A percentile compares a stretch with the other conserved stretches of the same genome.
Conservation (phyloP, 1,140 invertebrate species). For the Rhysida immarginata region DNA sequence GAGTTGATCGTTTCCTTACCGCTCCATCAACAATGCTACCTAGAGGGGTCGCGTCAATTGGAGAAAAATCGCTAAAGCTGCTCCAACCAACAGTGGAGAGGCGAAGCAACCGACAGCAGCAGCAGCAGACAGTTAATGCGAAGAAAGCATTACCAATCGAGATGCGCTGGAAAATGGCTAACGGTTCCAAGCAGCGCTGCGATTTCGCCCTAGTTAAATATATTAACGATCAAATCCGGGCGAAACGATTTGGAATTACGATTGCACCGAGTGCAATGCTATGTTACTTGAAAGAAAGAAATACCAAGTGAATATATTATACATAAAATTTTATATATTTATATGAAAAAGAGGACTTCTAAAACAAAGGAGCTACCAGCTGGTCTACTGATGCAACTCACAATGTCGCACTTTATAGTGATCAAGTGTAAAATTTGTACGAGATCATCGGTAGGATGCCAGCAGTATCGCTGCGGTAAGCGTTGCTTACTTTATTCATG, state of each 20-base stretch:
- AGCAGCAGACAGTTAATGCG: not conserved
- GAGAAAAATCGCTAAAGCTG: too few relatives aligned
- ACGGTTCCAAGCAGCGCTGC: not conserved
- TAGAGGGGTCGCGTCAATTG: constrained; percentile 1
- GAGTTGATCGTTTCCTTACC: too few relatives aligned
- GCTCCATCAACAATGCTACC: not conserved
- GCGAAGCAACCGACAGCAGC: not conserved
- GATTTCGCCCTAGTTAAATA: not conserved
- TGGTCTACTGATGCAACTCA: not conserved
- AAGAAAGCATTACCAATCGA: not conserved
- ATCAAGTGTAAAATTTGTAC: not conserved
- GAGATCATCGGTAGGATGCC: not conserved
- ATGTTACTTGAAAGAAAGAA: too few relatives aligned
- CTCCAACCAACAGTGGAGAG: not conserved
- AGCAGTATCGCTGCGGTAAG: not conserved
- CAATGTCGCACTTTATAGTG: not conserved
- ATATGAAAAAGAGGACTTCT: not conserved
- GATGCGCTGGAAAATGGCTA: not conserved
- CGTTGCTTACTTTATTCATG: not conserved
- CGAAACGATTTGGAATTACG: too few relatives aligned
- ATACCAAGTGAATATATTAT: too few relatives aligned
- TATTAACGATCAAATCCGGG: not conserved
- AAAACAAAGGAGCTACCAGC: not conserved
- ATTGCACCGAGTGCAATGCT: too few relatives aligned
- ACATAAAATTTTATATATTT: not conserved